These are phyloP conservation scores for Plebejus melissa DNA, from an alignment of 2,888 invertebrate species.

Conservation along the genomic window DNA sequence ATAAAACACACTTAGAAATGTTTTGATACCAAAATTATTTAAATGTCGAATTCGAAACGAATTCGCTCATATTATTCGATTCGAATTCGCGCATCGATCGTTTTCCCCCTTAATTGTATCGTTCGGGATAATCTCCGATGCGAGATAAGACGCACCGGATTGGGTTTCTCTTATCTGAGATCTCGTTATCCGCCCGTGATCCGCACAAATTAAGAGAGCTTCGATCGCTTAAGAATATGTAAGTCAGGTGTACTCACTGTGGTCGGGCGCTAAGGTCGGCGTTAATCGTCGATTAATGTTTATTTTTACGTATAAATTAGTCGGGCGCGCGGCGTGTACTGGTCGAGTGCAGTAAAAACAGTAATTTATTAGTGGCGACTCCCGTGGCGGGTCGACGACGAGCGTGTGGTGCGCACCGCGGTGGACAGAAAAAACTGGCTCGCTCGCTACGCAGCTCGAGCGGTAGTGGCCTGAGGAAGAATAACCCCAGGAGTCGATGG, in stretches of 20 bases:
- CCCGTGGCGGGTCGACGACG: constrained; percentile 82
- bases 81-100: constrained; percentile 40
- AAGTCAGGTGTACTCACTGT: constrained; percentile 71
- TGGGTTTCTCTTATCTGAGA: constrained; percentile 31
- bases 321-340: constrained; percentile 77
- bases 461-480: constrained; percentile 80
- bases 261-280: constrained; percentile 69
- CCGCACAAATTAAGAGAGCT: constrained; percentile 50
- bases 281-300: constrained; percentile 73
- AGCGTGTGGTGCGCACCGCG: constrained; percentile 80
- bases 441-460: constrained; percentile 75
- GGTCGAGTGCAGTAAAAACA: constrained; percentile 75
- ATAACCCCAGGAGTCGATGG: constrained; percentile 80
- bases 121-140: constrained; percentile 30
- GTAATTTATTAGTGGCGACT: constrained; percentile 81
- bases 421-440: constrained; percentile 82
- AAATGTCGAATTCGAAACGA: constrained; percentile 6
- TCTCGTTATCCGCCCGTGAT: constrained; percentile 30
- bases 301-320: constrained; percentile 76
- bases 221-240: constrained; percentile 55
- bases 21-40: neutral
- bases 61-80: constrained; percentile 30
- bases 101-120: constrained; percentile 41
- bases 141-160: constrained; percentile 31
- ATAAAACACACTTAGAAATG: constrained; percentile 29